A percentile compares a stretch with the other conserved stretches of the same genome.
Evolutionary conservation across 2,113 vertebrate genomes (phyloP).

Genomic region (Dasyornis broadbenti): DNA sequence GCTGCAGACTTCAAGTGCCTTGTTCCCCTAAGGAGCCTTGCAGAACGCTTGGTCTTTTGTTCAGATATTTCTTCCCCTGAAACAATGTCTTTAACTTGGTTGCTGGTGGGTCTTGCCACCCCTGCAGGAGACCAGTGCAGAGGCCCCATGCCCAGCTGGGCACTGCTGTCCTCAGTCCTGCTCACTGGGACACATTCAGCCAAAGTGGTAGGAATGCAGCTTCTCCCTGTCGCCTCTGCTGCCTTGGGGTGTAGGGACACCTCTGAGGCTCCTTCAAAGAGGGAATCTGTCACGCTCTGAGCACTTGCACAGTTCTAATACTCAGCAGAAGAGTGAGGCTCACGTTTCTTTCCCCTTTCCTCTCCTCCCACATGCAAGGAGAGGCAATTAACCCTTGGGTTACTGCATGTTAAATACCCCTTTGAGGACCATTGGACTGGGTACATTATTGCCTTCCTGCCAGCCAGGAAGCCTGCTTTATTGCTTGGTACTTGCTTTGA

Average conservation of each 20-base stretch:
- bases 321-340: background rate
- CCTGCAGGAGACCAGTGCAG: fast-evolving
- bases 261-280: background rate
- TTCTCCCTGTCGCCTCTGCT: background rate
- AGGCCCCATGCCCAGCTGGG: background rate
- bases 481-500: background rate
- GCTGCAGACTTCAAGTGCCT: background rate
- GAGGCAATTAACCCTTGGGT: background rate
- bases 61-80: background rate
- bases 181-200: fast-evolving
- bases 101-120: background rate
- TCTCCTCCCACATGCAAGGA: background rate
- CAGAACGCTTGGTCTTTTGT: background rate
- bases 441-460: background rate
- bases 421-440: background rate
- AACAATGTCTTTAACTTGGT: background rate
- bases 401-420: background rate
- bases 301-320: background rate
- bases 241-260: fast-evolving
- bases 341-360: background rate
- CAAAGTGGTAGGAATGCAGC: background rate
- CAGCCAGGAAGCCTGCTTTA: background rate
- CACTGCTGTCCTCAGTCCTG: background rate
- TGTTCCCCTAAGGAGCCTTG: background rate
- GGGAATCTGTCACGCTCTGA: background rate